phyloP scores from a whole-genome alignment of 2,888 invertebrate species.

The Dryadula phaetusa region DNA sequence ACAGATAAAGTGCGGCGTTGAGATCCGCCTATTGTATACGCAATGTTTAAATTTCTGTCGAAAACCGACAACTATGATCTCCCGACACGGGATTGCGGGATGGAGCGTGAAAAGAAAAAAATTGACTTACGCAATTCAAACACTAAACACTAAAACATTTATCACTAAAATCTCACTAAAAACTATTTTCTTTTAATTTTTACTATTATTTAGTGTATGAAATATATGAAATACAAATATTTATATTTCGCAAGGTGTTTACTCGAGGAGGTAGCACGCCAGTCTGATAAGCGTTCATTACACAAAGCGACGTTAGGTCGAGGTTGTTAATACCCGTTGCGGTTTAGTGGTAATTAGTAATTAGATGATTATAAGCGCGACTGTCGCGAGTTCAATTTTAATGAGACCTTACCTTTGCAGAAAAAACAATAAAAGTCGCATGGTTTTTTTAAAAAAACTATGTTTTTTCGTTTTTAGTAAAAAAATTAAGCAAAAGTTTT shows the following conservation, averaged over 20 bases:
- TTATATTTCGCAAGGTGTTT: not conserved
- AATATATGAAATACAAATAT: no score
- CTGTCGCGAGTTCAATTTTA: not conserved
- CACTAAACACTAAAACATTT: not conserved
- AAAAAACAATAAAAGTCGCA: no score
- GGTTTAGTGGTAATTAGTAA: not conserved
- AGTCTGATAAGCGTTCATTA: slow-evolving; percentile 4
- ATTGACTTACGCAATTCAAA: not conserved
- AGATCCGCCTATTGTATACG: no score
- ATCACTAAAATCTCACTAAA: not conserved
- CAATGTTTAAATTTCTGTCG: no score
- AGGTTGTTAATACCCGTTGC: not conserved
- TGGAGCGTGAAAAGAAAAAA: no score
- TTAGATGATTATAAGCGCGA: not conserved
- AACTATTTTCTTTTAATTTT: not conserved
- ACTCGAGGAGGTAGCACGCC: not conserved
- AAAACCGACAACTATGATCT: no score
- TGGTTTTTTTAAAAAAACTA: no score
- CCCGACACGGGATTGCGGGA: no score
- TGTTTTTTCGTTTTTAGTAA: no score
- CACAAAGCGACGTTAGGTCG: not conserved
- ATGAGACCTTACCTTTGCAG: no score
- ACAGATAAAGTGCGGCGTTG: no score
- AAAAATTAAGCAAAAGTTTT: no score
- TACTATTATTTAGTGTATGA: not conserved